Conservation (phyloP, 2,797 vertebrate species). For the Xerus rutilus region DNA sequence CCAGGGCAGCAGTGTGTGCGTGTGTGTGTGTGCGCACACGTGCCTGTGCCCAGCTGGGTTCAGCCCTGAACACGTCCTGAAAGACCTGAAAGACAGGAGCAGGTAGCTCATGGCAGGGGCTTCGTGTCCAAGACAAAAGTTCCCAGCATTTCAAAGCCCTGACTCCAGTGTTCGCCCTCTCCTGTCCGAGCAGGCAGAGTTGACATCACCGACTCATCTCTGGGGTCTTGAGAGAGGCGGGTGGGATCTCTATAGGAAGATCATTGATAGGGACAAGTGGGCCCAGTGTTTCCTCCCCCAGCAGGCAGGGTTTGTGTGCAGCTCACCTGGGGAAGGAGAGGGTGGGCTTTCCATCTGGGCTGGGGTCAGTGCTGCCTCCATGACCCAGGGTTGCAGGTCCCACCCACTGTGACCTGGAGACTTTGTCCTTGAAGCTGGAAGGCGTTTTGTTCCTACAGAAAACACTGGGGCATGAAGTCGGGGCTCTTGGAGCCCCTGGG, state of each 20-base stretch:
- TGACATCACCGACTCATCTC: accelerated
- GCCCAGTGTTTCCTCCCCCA: not conserved
- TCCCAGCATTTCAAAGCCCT: not conserved
- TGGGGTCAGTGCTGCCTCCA: not conserved
- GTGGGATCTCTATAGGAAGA: not conserved
- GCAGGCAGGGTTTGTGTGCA: conserved; percentile 54
- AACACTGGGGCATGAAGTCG: not conserved
- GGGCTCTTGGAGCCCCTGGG: not conserved
- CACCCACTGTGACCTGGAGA: accelerated
- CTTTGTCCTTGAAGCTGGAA: conserved; percentile 48
- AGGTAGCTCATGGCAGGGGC: not conserved
- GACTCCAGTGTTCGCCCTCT: accelerated
- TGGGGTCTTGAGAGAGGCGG: not conserved
- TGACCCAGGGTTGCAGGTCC: conserved; percentile 33
- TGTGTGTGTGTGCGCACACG: not conserved
- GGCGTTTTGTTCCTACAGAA: conserved; percentile 37
- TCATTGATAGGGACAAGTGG: not conserved
- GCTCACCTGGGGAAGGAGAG: not conserved
- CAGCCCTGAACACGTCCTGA: not conserved
- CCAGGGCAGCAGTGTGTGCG: accelerated
- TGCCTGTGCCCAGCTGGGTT: not conserved
- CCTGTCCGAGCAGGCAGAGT: not conserved
- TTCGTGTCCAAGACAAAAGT: not conserved
- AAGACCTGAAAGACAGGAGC: not conserved
- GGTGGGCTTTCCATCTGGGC: conserved; percentile 27